Percentiles rank a stretch among this genome's conserved stretches.
phyloP scores from a whole-genome alignment of 2,888 invertebrate species.

The Sphaerophoria taeniata region DNA sequence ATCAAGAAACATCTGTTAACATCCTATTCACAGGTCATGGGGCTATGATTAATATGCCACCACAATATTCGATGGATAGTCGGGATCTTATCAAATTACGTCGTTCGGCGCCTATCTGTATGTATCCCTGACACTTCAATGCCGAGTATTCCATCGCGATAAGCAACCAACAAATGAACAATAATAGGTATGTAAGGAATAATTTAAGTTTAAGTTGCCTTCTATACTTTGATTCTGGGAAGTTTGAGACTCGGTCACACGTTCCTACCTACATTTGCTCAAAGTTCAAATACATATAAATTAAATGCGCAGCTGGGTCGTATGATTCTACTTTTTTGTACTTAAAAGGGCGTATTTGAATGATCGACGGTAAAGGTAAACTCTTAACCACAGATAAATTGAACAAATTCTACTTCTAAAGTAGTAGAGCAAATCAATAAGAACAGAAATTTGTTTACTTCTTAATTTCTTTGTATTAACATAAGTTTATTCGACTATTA shows the following conservation, averaged over 20 bases:
- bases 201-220: not conserved
- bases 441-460: no score
- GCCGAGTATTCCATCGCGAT: constrained; percentile 53
- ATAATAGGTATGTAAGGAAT: not conserved
- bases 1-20: constrained; percentile 51
- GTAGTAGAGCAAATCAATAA: no score
- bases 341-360: no score
- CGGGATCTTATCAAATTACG: constrained; percentile 65
- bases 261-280: no score
- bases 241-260: constrained; percentile 3
- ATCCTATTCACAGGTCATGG: constrained; percentile 40
- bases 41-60: constrained; percentile 64
- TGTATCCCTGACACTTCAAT: constrained; percentile 26
- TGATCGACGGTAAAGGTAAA: no score
- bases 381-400: no score
- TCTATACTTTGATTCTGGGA: not conserved
- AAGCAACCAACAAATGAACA: constrained; percentile 16
- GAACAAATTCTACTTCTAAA: no score
- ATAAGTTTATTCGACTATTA: no score
- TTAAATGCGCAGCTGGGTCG: no score
- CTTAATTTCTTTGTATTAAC: no score
- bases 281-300: no score
- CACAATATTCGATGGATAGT: constrained; percentile 41
- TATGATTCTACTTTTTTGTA: no score
- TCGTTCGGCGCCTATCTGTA: constrained; percentile 59